Base-by-base conservation (phyloP, 1,140 invertebrate genomes). In the Akabosia matsudoensis region DNA sequence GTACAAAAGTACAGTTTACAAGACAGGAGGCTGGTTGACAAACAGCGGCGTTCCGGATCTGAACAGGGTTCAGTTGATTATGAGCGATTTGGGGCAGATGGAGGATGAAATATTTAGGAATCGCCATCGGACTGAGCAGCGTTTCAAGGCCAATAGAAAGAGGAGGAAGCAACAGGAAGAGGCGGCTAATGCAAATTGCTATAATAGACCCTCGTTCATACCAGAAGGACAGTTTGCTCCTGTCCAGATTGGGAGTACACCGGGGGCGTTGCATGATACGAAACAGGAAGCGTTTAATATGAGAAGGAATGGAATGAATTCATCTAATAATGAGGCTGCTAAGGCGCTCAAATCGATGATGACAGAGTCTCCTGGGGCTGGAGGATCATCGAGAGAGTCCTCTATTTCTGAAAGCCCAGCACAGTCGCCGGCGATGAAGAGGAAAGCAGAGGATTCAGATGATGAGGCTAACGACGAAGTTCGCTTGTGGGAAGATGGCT, bases 71-170 rank as follows among this genome's bases (percentile, higher is more conserved):
- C 96, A 99, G 85, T 84, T 97, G 75, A 98, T 99, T 30, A 91
- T 99, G 91, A 88, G 89, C 64, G 94, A 97, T 84, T 86, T 99
- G 33, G 98, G 97, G 0, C 89, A 92, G 84, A 91, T 92, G 1
- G 98, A 99, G 85, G 98, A 99, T 88, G 93, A 97, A 86, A 99
- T 99, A 82, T 99, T 99, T 84, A 94, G 93, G 83, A 92, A 91
- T 74, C 85, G 95, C 18, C 94, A 98, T 85, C 88, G 93, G 79
- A 92, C 90, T 80, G 97, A 99, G 84, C 83, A 94, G 73, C 87
- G 89, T 77, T 96, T 92, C 83, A 91, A 91, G 81, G 95, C 92
- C 83, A 88, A 89, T 26, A 90, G 89, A 79, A 86, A 85, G 74
- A 87, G 88, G 74, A 85, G 84, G 76, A 82, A 85, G 79, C 2